Percentiles rank a stretch among this genome's conserved stretches.
phyloP scores from a whole-genome alignment of 2,888 invertebrate species.

The Minunthozetes semirufus region DNA sequence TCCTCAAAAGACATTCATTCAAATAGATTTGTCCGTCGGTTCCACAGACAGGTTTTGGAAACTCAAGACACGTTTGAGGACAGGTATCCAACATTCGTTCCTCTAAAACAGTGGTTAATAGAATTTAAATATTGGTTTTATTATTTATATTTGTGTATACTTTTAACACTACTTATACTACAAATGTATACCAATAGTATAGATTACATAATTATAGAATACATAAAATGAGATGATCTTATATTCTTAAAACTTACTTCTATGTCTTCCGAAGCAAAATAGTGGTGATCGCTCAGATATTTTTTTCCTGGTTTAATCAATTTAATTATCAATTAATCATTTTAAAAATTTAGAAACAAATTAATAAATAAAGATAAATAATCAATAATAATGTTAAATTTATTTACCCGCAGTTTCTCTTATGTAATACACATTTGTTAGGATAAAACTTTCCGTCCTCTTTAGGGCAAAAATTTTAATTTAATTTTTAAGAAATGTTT shows the following conservation, averaged over 20 bases:
- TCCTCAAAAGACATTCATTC: constrained; percentile 42
- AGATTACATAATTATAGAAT: no score
- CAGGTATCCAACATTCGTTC: constrained; percentile 36
- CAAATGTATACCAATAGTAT: no score
- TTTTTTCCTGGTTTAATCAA: constrained; percentile 13
- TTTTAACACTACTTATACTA: no score
- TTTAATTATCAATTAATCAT: no score
- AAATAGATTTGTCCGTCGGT: constrained; percentile 41
- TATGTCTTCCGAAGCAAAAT: constrained; percentile 30
- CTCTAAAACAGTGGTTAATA: no score
- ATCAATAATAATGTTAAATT: no score
- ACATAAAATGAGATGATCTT: no score
- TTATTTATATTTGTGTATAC: no score
- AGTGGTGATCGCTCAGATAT: constrained; percentile 24
- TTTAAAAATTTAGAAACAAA: no score
- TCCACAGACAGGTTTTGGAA: constrained; percentile 42
- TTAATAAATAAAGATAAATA: no score
- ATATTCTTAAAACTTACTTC: constrained; percentile 19
- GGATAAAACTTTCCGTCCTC: constrained; percentile 40
- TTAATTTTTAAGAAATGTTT: background rate
- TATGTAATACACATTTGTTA: constrained; percentile 42
- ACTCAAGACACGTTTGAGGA: constrained; percentile 40
- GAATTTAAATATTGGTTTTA: no score
- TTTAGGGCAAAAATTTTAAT: background rate
- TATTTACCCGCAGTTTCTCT: constrained; percentile 35